Base-by-base conservation (phyloP, 2,888 invertebrate species). In the Bombylius discolor region DNA sequence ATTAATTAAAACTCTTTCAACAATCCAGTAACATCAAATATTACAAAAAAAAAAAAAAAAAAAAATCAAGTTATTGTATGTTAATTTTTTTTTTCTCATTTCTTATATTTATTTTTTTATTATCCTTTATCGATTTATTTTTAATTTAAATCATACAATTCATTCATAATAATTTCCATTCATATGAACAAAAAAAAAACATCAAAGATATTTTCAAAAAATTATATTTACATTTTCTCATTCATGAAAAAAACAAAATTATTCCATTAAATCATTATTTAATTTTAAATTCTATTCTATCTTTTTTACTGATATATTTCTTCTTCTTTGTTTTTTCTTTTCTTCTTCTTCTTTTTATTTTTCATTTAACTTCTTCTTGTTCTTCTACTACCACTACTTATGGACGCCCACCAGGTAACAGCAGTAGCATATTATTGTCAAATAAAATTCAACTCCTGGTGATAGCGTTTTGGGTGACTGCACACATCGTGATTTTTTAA, bases 401-500 rank as follows among this genome's bases (percentile, higher is more conserved):
- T 52, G 23, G 52, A 52, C 32, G 58, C 56, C 55, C 62, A 62
- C 63, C 67, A 73, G 73, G 73, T 68, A 68, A 68, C 66, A 72
- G 71, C 63, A 71, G 66, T 68, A 68, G 68, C 64, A 65, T 67
- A 67, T 67, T 65, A 64, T 66, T 70, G 66, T 67, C 73, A 65
- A 70, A 67, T 66, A 64, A 66, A 63, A 66, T 69, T 63, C 69
- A 71, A 64, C 66, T 71, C 62, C 64, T 72, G 68, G 70, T 69
- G 67, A 66, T 73, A 67, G 68, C 70, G 68, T 70, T 73, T 64
- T 63, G 63, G 66, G 64, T 68, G 55, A 57, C 55, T 58, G 54
- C 57, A 58, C 58, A 56, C 56, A 56, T 55, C 56, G 55, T 56
- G 58, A 56, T 58, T 53, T 56, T 56, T 61, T 57, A 49, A 53